Conservation (phyloP, 2,113 vertebrate genomes). For the Oreamnos americanus region DNA sequence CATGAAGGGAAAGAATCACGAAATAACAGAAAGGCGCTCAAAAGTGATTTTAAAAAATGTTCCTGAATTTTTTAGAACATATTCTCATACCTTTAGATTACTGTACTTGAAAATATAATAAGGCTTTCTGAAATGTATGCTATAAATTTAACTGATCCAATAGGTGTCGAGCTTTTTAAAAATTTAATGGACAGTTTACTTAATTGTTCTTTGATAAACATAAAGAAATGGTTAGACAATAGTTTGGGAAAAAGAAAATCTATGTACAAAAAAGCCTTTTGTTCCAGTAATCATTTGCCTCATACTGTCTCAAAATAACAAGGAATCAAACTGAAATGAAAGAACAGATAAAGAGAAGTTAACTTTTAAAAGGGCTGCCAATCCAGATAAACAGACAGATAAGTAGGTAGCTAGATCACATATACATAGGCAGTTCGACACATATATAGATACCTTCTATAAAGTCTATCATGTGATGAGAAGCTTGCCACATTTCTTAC, state of each 20-base stretch:
- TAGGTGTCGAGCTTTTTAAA: conserved; percentile 8
- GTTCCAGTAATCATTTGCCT: conserved; percentile 20
- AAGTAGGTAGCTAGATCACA: neutral
- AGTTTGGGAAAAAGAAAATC: neutral
- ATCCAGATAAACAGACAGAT: neutral
- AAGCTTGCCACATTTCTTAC: neutral
- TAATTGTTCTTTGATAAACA: conserved; percentile 44
- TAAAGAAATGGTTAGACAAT: conserved; percentile 30
- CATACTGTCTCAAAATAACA: neutral
- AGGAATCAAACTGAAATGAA: conserved; percentile 19
- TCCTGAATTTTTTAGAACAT: neutral
- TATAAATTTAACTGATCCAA: conserved; percentile 42
- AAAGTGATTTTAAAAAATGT: conserved; percentile 40
- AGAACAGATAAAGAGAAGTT: neutral
- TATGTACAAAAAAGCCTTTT: neutral
- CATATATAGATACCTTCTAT: neutral
- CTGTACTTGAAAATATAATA: conserved; percentile 10
- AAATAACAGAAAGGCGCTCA: neutral
- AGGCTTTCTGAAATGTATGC: conserved; percentile 21
- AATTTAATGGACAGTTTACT: conserved; percentile 27
- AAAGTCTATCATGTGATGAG: neutral
- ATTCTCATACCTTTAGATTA: neutral
- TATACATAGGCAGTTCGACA: neutral
- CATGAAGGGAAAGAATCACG: neutral
- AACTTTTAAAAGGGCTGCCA: conserved; percentile 43